Conservation (phyloP, 2,113 vertebrate species). For the Procavia capensis region DNA sequence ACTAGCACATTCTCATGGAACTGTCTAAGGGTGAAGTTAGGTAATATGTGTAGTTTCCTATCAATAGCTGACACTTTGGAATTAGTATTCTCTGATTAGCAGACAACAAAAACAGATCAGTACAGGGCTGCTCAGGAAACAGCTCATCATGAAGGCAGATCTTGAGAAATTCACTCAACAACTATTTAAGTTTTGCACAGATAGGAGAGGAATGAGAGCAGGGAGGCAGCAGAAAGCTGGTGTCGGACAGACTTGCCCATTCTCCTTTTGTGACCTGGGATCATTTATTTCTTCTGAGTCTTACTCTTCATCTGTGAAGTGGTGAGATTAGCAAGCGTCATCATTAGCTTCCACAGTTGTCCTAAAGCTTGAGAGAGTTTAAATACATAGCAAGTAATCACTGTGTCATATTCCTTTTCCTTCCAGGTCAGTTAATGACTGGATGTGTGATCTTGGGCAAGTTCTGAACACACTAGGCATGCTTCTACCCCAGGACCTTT, state of each 20-base stretch:
- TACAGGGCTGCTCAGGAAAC: background rate
- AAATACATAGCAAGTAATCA: background rate
- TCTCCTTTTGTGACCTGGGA: background rate
- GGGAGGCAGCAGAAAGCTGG: background rate
- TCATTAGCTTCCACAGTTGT: background rate
- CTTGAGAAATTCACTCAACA: background rate
- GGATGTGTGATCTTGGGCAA: background rate
- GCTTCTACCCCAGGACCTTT: background rate
- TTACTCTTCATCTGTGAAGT: background rate
- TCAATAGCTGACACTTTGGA: background rate
- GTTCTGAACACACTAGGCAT: background rate
- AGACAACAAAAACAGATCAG: background rate
- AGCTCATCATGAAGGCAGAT: background rate
- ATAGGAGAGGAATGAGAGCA: background rate
- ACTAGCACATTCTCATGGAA: background rate
- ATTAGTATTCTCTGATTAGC: background rate
- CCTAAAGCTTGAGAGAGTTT: background rate
- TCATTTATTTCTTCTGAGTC: background rate
- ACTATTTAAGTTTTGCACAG: constrained; percentile 19
- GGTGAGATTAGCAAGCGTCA: background rate
- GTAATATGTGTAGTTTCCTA: background rate
- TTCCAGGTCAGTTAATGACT: background rate
- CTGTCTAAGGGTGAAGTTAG: background rate
- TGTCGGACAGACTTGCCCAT: background rate
- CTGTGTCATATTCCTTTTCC: background rate